Evolutionary conservation across 2,797 vertebrate genomes (phyloP), one percentile per base, ranked within the genome.

Genomic region (Oryzias dopingdopingensis): DNA sequence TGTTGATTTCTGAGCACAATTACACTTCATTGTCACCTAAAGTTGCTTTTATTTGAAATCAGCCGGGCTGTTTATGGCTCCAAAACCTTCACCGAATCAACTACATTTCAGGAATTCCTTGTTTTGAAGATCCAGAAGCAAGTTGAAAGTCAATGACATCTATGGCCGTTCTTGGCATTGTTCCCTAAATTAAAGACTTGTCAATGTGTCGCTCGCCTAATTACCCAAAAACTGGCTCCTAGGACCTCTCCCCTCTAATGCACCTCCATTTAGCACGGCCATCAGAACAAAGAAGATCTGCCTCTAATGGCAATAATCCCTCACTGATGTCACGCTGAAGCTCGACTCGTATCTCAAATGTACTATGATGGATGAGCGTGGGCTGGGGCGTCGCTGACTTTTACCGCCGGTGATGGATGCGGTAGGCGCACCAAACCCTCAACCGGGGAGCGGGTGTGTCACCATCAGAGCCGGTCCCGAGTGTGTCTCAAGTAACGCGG

Each of bases 131-230:
- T 37, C 32, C 32, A 12, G 26, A 7, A 26, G 26, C 26, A 26
- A 26, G 32, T 37, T 12, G 32, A 37, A 10, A 71, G 74, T 88
- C 87, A 84, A 91, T 90, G 89, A 88, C 70, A 56, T 83, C 83
- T 50, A 80, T 73, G 77, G 71, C 76, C 83, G 78, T 85, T 90
- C 81, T 84, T 84, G 84, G 76, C 86, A 86, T 87, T 76, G 79
- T 75, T 82, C 74, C 83, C 86, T 90, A 90, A 92, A 91, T 91
- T 93, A 90, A 84, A 86, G 77, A 90, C 78, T 86, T 90, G 86
- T 91, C 91, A 91, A 91, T 91, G 86, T 91, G 83, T 87, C 88
- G 90, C 87, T 92, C 91, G 85, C 85, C 91, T 92, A 92, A 92
- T 90, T 85, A 90, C 80, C 84, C 88, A 62, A 81, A 90, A 92